Base-by-base conservation (phyloP, 1,140 invertebrate genomes). In the Drosophila subobscura region DNA sequence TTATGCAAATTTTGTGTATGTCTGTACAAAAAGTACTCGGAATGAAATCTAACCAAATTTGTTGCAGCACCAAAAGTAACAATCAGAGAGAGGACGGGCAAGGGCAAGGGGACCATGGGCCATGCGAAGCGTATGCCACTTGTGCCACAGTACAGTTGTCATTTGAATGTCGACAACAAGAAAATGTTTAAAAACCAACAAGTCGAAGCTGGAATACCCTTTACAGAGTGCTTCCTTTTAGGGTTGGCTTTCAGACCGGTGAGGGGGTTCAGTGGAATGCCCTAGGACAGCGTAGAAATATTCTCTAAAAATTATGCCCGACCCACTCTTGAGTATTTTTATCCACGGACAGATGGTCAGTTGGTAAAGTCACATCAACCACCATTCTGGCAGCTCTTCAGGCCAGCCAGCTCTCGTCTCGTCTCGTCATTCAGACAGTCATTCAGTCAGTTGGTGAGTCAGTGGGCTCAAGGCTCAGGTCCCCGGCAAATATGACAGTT, bases 361-460 rank as follows among this genome's bases (percentile, higher is more conserved):
- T 84, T 84, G 79, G 71, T 72, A 84, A 84, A 84, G 79, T 79
- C 79, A 83, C 64, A 79, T 72, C 79, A 75, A 84, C 79, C 79
- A 84, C 79, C 79, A 65, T 67, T 57, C 59, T 61, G 77, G 45
- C 77, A 72, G 72, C 61, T 71, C 68, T 73, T 77, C 78, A 80
- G 49, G 40, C 33, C 29, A 33, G 29, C 29, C 5, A 6, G 29
- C 33, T 10, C 29, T 10, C 8, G 8, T 37, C 33, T 37, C 33
- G 33, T 37, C 25, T 27, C 41, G 46, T 25, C 65, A 70, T 5
- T 56, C 44, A 51, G 33, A 58, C 65, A 67, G 51, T 70, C 65
- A 63, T 56, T 64, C 75, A 77, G 73, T 77, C 78, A 68, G 16
- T 68, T 60, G 68, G 44, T 78, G 53, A 78, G 79, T 75, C 71